These are phyloP conservation scores for Chionodraco myersi DNA, from an alignment of 2,113 vertebrate genomes.

Conservation along the genomic window DNA sequence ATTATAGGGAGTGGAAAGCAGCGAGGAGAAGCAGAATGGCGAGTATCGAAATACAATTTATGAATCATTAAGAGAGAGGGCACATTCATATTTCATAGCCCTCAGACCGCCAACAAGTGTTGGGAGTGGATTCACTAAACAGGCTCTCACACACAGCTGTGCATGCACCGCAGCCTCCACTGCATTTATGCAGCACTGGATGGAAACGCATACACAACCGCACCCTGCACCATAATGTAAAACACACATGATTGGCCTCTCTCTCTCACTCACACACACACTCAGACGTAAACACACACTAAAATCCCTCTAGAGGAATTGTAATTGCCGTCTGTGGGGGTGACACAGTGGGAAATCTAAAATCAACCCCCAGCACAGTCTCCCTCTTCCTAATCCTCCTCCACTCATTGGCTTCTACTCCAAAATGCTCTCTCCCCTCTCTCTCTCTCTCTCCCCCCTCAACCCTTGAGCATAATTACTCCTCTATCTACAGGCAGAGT, in stretches of 20 bases:
- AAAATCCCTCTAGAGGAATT: slow-evolving; percentile 57
- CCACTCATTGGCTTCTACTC: slow-evolving; percentile 52
- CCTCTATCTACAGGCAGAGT: slow-evolving; percentile 76
- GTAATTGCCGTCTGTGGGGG: slow-evolving; percentile 78
- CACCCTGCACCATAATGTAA: slow-evolving; percentile 56
- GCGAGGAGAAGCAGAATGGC: slow-evolving; percentile 62
- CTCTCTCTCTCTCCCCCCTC: slow-evolving; percentile 9
- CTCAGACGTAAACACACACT: slow-evolving; percentile 32
- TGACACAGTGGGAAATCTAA: slow-evolving; percentile 57
- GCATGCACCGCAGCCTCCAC: slow-evolving; percentile 18
- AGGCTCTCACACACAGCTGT: slow-evolving; percentile 35
- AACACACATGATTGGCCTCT: slow-evolving; percentile 46
- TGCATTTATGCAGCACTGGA: slow-evolving; percentile 50
- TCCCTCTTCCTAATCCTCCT: slow-evolving; percentile 33
- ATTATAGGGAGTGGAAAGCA: slow-evolving; percentile 64
- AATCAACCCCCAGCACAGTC: slow-evolving; percentile 56
- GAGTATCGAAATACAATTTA: slow-evolving; percentile 81
- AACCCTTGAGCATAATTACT: slow-evolving; percentile 80
- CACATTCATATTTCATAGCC: slow-evolving; percentile 81
- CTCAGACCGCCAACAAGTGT: slow-evolving; percentile 78
- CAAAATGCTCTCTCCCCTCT: slow-evolving; percentile 55
- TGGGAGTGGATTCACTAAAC: slow-evolving; percentile 71
- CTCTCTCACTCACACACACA: slow-evolving; percentile 1
- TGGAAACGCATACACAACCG: slow-evolving; percentile 31
- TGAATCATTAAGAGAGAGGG: slow-evolving; percentile 81